These are phyloP conservation scores for Lasioglossum morio DNA, from an alignment of 2,888 invertebrate species.

Conservation along the genomic window DNA sequence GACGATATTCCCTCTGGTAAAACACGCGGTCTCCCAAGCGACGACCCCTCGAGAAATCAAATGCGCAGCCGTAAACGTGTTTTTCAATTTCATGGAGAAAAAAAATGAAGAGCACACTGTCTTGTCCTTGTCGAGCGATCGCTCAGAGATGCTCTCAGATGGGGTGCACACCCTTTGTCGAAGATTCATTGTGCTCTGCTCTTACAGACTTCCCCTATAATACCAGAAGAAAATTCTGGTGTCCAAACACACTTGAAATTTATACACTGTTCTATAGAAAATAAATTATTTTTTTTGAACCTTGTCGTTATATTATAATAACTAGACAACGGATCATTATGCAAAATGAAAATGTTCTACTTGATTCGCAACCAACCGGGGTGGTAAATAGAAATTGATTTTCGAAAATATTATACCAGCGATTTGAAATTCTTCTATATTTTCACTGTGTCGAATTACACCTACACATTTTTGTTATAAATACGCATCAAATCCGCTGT, in stretches of 20 bases:
- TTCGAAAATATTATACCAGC: too few relatives aligned
- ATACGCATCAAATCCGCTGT: too few relatives aligned
- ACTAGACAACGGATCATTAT: too few relatives aligned
- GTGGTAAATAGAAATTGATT: too few relatives aligned
- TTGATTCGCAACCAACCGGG: too few relatives aligned
- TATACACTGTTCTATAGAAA: neutral
- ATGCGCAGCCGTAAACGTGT: neutral
- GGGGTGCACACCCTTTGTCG: neutral
- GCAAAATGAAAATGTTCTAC: too few relatives aligned
- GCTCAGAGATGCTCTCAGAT: neutral
- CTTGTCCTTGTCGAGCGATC: neutral
- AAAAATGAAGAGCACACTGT: neutral
- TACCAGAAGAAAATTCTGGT: neutral
- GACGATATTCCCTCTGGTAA: neutral
- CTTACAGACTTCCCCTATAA: neutral
- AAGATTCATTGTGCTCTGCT: neutral
- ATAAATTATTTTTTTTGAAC: neutral
- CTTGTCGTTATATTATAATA: neutral
- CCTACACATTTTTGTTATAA: too few relatives aligned
- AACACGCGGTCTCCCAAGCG: neutral
- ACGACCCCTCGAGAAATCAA: conserved; percentile 41
- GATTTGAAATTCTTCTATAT: too few relatives aligned
- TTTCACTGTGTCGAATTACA: too few relatives aligned
- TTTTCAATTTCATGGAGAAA: conserved; percentile 25
- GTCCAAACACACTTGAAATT: neutral